Evolutionary conservation across 2,888 invertebrate genomes (phyloP), one percentile per base, ranked within the genome.

Genomic region (Tenthredo distinguenda): DNA sequence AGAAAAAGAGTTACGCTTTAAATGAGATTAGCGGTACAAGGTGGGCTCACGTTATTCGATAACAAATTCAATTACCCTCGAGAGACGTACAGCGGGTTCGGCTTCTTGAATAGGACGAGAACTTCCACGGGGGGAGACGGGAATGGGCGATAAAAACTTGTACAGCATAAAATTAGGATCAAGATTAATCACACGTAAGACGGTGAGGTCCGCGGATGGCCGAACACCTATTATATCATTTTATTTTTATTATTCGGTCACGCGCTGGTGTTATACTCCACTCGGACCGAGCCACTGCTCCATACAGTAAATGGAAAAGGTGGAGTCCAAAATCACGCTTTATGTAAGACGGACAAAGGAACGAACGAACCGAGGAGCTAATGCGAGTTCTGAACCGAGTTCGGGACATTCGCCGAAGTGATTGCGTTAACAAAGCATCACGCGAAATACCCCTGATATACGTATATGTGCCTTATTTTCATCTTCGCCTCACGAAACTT

Each of bases 171-270:
- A 87, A 87, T 87, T 86, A 87, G 82, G 47, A 79, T 76, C 84
- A 87, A 87, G 86, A 87, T 87, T 87, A 86, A 87, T 87, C 84
- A 62, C 86, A 68, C 81, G 62, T 81, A 37, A 58, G 62, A 40
- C 62, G 81, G 62, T 62, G 62, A 55, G 81, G 81, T 81, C 58
- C 31, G 40, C 58, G 58, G 62, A 12, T 62, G 81, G 21, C 62
- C 62, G 40, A 58, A 21, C 81, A 58, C 62, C 58, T 21, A 21
- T 40, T 62, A 37, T 31, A 9, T 40, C 50, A 58, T 58, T 40
- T 62, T 62, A 50, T 62, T 62, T 55, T 77, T 18, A 34, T 77
- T 55, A 55, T 55, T 77, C 9, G 34, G 50, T 77, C 34, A 77
- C 55, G 81, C 62, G 37, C 62, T 81, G n/a, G 50, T 15, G n/a